Evolutionary conservation across 1,140 invertebrate genomes (phyloP).

Genomic region (Octopus sinensis): DNA sequence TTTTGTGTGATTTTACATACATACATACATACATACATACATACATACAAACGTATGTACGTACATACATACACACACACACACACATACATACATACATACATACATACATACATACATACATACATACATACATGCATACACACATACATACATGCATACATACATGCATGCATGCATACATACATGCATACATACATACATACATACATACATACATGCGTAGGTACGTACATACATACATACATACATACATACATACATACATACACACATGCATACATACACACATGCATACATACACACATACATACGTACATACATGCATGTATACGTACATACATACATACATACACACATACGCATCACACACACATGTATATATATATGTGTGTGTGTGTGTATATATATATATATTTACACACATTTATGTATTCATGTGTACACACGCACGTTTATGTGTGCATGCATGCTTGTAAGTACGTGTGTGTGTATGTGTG

Average conservation of each 20-base stretch:
- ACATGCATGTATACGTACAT: background rate
- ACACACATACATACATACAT: constrained; percentile 14
- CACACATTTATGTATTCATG: background rate
- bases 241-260: constrained; percentile 2
- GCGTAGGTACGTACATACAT: constrained; percentile 9
- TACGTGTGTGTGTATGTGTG: background rate
- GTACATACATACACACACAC: constrained; percentile 15
- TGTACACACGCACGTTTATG: background rate
- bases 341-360: background rate
- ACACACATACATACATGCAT: constrained; percentile 6
- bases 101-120: background rate
- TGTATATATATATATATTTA: background rate
- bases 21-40: constrained; percentile 8
- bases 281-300: background rate
- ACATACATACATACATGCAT: constrained; percentile 3
- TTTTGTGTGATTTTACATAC: no score
- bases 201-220: constrained; percentile 5
- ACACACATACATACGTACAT: background rate
- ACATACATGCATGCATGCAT: constrained; percentile 14
- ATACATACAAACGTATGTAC: constrained; percentile 17
- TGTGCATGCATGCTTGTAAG: background rate
- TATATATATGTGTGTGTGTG: background rate
- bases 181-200: constrained; percentile 15
- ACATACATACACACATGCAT: constrained; percentile 13
- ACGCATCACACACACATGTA: constrained; percentile 1